Evolutionary conservation across 2,797 vertebrate genomes (phyloP).

Genomic region (Chanos chanos): DNA sequence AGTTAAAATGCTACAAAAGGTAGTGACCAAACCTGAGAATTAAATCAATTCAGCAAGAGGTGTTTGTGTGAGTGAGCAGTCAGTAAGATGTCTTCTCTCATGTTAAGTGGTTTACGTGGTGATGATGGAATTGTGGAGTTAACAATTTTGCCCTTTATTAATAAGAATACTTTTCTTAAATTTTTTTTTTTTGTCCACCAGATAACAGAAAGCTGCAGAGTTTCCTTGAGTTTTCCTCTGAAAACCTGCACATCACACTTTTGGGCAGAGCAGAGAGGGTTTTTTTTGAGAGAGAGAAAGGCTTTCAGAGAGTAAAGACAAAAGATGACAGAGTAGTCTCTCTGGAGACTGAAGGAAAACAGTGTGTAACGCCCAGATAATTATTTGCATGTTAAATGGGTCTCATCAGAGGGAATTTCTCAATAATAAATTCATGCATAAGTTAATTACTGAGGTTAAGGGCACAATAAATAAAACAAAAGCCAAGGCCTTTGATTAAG

Average conservation of each 20-base stretch:
- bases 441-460: slow-evolving; percentile 61
- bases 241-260: too few relatives aligned
- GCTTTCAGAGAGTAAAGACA: too few relatives aligned
- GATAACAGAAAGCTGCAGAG: too few relatives aligned
- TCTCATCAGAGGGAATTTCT: slow-evolving; percentile 46
- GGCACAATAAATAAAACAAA: slow-evolving; percentile 59
- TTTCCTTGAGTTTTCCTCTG: too few relatives aligned
- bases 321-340: slow-evolving; percentile 5
- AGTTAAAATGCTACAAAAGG: slow-evolving; percentile 45
- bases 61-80: neutral
- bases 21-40: neutral
- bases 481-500: slow-evolving; percentile 39
- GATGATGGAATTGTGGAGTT: too few relatives aligned
- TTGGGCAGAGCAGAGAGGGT: too few relatives aligned
- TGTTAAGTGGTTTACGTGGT: too few relatives aligned
- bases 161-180: too few relatives aligned
- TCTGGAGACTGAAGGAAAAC: slow-evolving; percentile 19
- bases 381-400: slow-evolving; percentile 57
- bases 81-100: too few relatives aligned
- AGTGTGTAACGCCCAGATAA: slow-evolving; percentile 38
- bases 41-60: slow-evolving; percentile 6
- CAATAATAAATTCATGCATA: slow-evolving; percentile 48
- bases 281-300: too few relatives aligned
- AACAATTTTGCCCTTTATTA: too few relatives aligned
- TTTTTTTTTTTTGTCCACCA: too few relatives aligned